Conservation (phyloP, 2,888 invertebrate genomes). For the Uropetala carovei region DNA sequence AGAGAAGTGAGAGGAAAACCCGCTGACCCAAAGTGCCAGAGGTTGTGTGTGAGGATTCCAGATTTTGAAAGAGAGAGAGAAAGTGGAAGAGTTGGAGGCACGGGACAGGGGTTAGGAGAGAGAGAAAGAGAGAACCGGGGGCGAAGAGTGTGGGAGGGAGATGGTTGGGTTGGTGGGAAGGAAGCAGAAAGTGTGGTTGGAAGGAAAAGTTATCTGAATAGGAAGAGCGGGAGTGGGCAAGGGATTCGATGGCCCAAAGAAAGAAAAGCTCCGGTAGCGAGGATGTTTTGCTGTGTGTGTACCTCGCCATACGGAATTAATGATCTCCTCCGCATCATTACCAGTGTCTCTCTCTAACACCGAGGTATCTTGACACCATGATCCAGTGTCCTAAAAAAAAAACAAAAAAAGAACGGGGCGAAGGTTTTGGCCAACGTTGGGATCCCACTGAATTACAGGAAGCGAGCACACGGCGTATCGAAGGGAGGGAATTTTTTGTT, state of each 20-base stretch:
- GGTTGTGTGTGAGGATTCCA: not conserved
- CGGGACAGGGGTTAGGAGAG: no score
- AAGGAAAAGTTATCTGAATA: not conserved
- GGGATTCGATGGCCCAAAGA: not conserved
- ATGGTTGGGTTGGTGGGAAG: not conserved
- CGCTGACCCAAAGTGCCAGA: no score
- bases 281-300: no score
- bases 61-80: not conserved
- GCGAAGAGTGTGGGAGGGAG: not conserved
- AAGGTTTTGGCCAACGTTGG: not conserved
- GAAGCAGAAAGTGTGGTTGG: no score
- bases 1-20: no score
- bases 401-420: no score
- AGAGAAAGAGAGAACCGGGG: not conserved
- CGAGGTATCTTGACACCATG: not conserved
- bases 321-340: no score
- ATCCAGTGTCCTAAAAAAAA: conserved; percentile 23
- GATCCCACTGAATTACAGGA: not conserved
- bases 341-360: no score
- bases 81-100: not conserved
- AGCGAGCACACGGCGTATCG: not conserved
- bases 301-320: no score
- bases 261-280: no score
- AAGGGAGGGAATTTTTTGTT: not conserved
- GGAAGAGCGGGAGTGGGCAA: not conserved